Evolutionary conservation across 92 coral and sea anemone genomes (phyloP), one percentile per base, ranked within the genome.

Genomic region (Muricea muricata): DNA sequence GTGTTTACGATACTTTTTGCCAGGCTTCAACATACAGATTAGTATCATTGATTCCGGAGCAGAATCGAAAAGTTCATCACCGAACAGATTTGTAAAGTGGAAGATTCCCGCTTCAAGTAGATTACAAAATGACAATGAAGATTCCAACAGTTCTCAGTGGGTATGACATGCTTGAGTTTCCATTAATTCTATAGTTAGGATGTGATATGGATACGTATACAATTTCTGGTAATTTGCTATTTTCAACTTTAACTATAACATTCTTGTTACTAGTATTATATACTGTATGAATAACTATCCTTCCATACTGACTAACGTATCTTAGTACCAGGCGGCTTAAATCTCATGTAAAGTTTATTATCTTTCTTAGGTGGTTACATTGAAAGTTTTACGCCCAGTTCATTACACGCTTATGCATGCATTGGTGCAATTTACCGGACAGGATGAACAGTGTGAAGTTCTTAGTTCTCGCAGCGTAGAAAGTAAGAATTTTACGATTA

Each of bases 131-230:
- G 37, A 20, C 18, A 20, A 39, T 10, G 21, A 28, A 10, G 10
- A 9, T 63, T 10, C 60, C 6, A 52, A 52, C 60, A 52, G 37
- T 39, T 63, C 70, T 63, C 70, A 35, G 30, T 63, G 70, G 70
- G 70, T 63, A 63, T 63, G 20, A 2, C 21, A 20, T 10, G 61
- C n/a, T 54, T 54, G 20, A 17, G 61, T 54, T 54, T 54, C 3
- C 5, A 6, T 23, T 54, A 54, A 54, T 0, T 20, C 42, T 9
- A 37, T 37, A n/a, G n/a, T n/a, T n/a, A n/a, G n/a, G n/a, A n/a
- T n/a, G n/a, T n/a, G n/a, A n/a, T n/a, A n/a, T n/a, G n/a, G n/a
- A n/a, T 37, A 37, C 42, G 42, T 37, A 37, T 37, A 37, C n/a
- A n/a, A n/a, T n/a, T n/a, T n/a, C n/a, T n/a, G n/a, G n/a, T n/a